phyloP scores from a whole-genome alignment of 1,140 invertebrate genomes.

The Drosophila ficusphila region DNA sequence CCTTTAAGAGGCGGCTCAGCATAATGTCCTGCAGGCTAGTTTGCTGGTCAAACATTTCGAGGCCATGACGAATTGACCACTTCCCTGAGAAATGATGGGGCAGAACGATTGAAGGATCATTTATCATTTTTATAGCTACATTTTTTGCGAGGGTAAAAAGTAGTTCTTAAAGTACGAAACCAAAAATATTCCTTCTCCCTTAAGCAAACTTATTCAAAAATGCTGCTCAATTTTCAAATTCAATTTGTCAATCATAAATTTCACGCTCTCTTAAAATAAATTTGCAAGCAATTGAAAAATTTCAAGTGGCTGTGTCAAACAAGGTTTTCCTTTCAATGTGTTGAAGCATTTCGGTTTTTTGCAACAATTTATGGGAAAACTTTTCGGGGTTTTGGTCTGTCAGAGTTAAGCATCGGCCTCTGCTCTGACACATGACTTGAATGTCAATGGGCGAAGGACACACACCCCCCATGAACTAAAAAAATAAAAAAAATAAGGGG shows the following conservation, averaged over 20 bases:
- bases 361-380: conserved; percentile 68
- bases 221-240: conserved; percentile 60
- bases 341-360: conserved; percentile 48
- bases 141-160: neutral
- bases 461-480: conserved; percentile 15
- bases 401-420: conserved; percentile 77
- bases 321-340: conserved; percentile 47
- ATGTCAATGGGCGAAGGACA: conserved; percentile 66
- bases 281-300: conserved; percentile 71
- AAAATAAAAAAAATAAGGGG: conserved; percentile 4
- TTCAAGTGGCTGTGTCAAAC: conserved; percentile 38
- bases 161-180: conserved; percentile 5
- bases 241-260: conserved; percentile 82
- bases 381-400: conserved; percentile 59
- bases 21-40: conserved; percentile 43
- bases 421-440: conserved; percentile 76
- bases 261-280: conserved; percentile 80
- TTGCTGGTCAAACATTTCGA: conserved; percentile 29
- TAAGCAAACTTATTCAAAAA: conserved; percentile 2
- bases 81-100: conserved; percentile 16
- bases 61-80: conserved; percentile 54
- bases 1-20: conserved; percentile 10
- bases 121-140: conserved; percentile 55
- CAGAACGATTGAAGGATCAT: conserved; percentile 33
- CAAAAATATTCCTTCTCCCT: conserved; percentile 1